Base-by-base conservation (phyloP, 2,888 invertebrate species). In the Glaucopsyche alexis region DNA sequence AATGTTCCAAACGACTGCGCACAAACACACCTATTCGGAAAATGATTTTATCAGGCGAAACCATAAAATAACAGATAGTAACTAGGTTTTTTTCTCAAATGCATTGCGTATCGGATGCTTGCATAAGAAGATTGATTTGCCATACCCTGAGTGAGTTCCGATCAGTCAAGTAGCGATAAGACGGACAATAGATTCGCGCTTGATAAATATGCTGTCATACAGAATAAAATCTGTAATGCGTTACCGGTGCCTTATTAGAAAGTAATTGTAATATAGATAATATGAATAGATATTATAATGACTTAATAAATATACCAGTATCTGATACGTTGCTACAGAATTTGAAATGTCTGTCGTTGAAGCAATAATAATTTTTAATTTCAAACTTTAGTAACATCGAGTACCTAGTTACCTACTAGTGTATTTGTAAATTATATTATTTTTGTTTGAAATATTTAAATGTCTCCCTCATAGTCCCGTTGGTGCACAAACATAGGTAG, bases 191-290 rank as follows among this genome's bases (percentile, higher is more conserved):
- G 69, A 69, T 69, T 69, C 49, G 45, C 69, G 7, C 29, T 19
- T 69, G 69, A 69, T 69, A 69, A 47, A 69, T 69, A 29, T 49
- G 69, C 69, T 69, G 69, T 69, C 69, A 49, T 47, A 47, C 69
- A 29, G 29, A 69, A 69, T 69, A 69, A 69, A 49, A 47, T 69
- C 16, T 29, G 45, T 69, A 47, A 69, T 69, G 47, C 47, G 13
- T 69, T 69, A 69, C 29, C 13, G 7, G 47, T 69, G 45, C 42
- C 42, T 19, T 67, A 45, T 67, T 47, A 19, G 69, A 69, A 69
- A 69, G 69, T 69, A 67, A 67, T 67, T 47, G 47, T 67, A 14
- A 19, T 42, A 67, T 16, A 55, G 55, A 60, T 38, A 29, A 9
- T 7, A 60, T 14, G 13, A 9, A 13, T 13, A 60, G 60, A 60